These are phyloP conservation scores for Phylloscopus trochiloides DNA, from an alignment of 2,113 vertebrate species.

Conservation along the genomic window DNA sequence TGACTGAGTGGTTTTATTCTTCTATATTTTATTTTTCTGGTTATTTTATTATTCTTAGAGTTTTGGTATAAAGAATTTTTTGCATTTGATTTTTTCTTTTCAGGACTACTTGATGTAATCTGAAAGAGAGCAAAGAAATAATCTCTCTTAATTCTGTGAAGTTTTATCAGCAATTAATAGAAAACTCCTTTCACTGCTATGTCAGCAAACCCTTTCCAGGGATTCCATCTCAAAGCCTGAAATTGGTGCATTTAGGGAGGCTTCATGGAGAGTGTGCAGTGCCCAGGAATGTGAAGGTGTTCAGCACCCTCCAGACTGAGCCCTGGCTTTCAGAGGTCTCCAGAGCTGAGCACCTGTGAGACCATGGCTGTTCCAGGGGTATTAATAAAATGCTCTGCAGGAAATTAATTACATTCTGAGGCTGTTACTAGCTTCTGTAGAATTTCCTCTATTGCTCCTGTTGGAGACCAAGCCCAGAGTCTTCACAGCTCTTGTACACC, in stretches of 20 bases:
- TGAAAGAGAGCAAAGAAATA: background rate
- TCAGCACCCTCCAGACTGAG: background rate
- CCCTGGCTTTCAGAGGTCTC: background rate
- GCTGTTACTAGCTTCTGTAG: background rate
- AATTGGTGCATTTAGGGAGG: background rate
- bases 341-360: background rate
- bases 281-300: background rate
- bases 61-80: background rate
- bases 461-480: background rate
- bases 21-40: background rate
- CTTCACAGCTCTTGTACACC: background rate
- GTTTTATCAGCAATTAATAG: background rate
- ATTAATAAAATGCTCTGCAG: background rate
- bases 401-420: background rate
- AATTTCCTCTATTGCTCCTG: background rate
- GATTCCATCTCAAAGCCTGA: background rate
- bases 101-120: background rate
- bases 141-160: background rate
- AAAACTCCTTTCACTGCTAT: background rate
- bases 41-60: background rate
- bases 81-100: background rate
- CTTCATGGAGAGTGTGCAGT: rapidly evolving
- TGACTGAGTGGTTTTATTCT: background rate
- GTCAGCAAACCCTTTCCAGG: background rate
- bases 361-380: background rate